phyloP scores from a whole-genome alignment of 2,797 vertebrate species.

The Chelmon rostratus region DNA sequence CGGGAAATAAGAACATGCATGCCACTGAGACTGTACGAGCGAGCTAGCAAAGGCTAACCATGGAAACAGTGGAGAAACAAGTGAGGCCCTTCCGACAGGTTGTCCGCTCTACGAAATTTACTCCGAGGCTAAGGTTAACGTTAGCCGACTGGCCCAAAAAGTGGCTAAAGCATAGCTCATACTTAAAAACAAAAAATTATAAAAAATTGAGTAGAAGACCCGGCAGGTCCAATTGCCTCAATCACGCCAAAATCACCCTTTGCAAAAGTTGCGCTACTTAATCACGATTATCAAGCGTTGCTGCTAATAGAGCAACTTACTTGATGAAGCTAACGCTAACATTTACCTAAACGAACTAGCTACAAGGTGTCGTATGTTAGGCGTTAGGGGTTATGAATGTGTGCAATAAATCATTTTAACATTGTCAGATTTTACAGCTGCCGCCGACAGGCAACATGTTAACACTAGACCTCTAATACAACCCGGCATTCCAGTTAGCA shows the following conservation, averaged over 20 bases:
- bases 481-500: neutral
- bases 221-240: rapidly evolving
- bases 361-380: neutral
- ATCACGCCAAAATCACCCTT: neutral
- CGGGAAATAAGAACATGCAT: conserved; percentile 83
- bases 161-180: neutral
- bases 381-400: too few species aligned
- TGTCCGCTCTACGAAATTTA: neutral
- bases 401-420: neutral
- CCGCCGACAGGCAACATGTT: neutral
- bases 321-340: conserved; percentile 13
- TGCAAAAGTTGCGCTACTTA: neutral
- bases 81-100: conserved; percentile 50
- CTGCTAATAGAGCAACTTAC: conserved; percentile 39
- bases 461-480: neutral
- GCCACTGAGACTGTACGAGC: conserved; percentile 47
- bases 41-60: conserved; percentile 61
- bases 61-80: conserved; percentile 25
- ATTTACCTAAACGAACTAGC: neutral
- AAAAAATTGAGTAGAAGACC: neutral
- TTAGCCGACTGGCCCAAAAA: neutral
- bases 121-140: neutral
- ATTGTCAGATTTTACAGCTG: neutral
- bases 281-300: neutral
- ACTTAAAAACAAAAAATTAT: neutral